Conservation (phyloP, 2,888 invertebrate genomes). For the Hydriomena furcata region DNA sequence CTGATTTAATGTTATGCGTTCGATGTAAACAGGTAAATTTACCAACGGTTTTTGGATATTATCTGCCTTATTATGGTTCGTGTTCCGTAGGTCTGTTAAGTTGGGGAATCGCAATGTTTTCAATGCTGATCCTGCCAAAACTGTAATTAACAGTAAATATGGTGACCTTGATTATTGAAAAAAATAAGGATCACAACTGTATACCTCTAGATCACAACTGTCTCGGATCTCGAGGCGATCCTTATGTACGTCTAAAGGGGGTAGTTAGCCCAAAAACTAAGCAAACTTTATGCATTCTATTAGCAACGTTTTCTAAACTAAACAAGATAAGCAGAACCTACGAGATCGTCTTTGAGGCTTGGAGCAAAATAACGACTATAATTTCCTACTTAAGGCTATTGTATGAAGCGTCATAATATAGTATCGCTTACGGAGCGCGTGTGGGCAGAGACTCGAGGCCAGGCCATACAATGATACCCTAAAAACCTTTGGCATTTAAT, state of each 20-base stretch:
- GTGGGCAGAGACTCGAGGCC: constrained; percentile 23
- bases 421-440: constrained; percentile 16
- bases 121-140: background rate
- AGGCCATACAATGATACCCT: constrained; percentile 20
- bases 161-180: no score
- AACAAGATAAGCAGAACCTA: constrained; percentile 14
- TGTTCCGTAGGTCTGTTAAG: constrained; percentile 7
- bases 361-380: constrained; percentile 15
- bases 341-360: constrained; percentile 12
- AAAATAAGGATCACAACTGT: no score
- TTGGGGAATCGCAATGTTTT: background rate
- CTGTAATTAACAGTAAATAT: no score
- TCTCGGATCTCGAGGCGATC: no score
- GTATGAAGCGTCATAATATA: constrained; percentile 15
- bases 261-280: no score
- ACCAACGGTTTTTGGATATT: constrained; percentile 12
- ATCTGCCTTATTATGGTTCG: constrained; percentile 11
- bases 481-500: constrained; percentile 21
- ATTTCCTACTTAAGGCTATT: constrained; percentile 11
- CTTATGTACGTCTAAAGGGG: no score
- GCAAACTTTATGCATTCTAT: constrained; percentile 7
- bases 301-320: background rate
- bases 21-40: constrained; percentile 10
- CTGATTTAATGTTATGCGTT: constrained; percentile 32
- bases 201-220: no score